Base-by-base conservation (phyloP, 2,797 vertebrate genomes). In the Melanotaenia nigrans region DNA sequence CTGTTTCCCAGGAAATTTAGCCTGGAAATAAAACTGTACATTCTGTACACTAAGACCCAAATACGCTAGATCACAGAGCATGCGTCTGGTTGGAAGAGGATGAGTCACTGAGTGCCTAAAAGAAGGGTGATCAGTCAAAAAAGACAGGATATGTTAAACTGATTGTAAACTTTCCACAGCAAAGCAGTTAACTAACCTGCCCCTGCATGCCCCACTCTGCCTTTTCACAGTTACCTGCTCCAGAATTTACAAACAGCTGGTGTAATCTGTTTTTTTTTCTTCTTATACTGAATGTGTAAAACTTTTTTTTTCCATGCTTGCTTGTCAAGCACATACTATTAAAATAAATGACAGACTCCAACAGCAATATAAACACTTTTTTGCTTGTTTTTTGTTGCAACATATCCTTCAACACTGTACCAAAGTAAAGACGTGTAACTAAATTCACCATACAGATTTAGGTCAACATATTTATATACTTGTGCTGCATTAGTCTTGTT, bases 151-250 rank as follows among this genome's bases (percentile, higher is more conserved):
- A n/a, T 54, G 53, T 51, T 74, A 40, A 71, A 79, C 36, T 51
- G 64, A 61, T 55, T 3, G 53, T 77, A 82, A 83, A 84, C 82
- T 85, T 83, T 88, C 85, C 78, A 78, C 54, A 28, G 18, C 56
- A 30, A 59, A 58, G 69, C 61, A 54, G 56, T 60, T 12, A 54
- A n/a, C 53, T 60, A 35, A 73, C 83, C 51, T 89, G 92, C 18
- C 62, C 59, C 33, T 47, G 42, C 91, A 82, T 66, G 90, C 38
- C 65, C 13, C 30, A n/a, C 45, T 63, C 5, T 20, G 63, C 30
- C 42, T 57, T 18, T 11, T 28, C 53, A 64, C 24, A 30, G 20
- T 61, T 25, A 59, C 33, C 28, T 53, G 33, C 54, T 35, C 32
- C 36, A 18, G 1, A 35, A 57, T 71, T 76, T 53, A 24, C 35